Evolutionary conservation across 2,113 vertebrate species (phyloP).

Genomic region (Burhinus bistriatus): DNA sequence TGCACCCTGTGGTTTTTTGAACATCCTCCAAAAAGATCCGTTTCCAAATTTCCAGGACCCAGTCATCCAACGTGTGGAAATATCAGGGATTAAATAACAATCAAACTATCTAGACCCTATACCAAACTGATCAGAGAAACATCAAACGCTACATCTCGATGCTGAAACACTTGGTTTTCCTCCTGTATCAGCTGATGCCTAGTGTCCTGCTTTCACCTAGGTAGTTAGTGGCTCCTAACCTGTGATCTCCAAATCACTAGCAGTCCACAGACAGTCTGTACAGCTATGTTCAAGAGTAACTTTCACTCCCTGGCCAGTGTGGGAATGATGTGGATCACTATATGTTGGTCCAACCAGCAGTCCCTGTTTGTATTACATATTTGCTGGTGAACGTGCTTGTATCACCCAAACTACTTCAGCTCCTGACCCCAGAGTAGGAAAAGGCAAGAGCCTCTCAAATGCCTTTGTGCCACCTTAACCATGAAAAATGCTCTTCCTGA

Average conservation of each 20-base stretch:
- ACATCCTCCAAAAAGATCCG: not conserved
- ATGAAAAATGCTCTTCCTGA: not conserved
- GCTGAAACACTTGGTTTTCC: not conserved
- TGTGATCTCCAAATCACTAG: not conserved
- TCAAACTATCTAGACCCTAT: not conserved
- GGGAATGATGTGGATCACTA: not conserved
- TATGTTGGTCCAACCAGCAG: not conserved
- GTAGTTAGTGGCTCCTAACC: not conserved
- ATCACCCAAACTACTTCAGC: not conserved
- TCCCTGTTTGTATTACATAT: rapidly evolving
- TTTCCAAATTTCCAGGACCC: not conserved
- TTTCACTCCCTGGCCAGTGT: not conserved
- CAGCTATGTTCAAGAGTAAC: not conserved
- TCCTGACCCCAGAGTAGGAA: not conserved
- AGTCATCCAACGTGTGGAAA: not conserved
- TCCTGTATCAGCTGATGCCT: not conserved
- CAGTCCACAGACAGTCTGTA: not conserved
- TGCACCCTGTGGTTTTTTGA: not conserved
- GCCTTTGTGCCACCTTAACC: not conserved
- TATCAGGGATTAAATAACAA: not conserved
- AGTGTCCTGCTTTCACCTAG: not conserved
- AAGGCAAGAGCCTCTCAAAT: not conserved
- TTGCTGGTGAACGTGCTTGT: not conserved
- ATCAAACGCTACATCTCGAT: not conserved
- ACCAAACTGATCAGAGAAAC: not conserved